A percentile compares a stretch with the other conserved stretches of the same genome.
phyloP scores from a whole-genome alignment of 2,797 vertebrate species.

The Hoplostethus atlanticus region DNA sequence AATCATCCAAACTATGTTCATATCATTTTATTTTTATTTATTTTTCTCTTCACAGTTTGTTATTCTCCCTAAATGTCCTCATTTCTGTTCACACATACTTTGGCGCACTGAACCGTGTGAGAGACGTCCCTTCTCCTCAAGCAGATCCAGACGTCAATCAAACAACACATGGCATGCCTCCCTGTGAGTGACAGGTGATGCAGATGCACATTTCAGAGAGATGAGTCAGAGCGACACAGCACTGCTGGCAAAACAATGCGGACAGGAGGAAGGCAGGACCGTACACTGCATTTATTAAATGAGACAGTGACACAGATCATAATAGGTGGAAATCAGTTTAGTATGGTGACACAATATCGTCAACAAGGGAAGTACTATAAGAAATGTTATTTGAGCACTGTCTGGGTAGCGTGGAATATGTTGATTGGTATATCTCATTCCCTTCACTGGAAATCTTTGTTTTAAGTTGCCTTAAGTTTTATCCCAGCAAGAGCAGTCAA shows the following conservation, averaged over 20 bases:
- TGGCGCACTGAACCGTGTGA: conserved; percentile 74
- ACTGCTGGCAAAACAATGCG: conserved; percentile 73
- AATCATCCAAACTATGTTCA: conserved; percentile 35
- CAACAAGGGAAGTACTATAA: conserved; percentile 3
- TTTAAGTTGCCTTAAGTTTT: background rate
- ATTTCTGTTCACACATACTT: conserved; percentile 79
- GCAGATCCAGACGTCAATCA: conserved; percentile 79
- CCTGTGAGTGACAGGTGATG: conserved; percentile 80
- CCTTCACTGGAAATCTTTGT: background rate
- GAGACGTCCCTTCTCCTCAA: conserved; percentile 68
- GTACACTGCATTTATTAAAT: conserved; percentile 65
- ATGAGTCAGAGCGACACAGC: conserved; percentile 53
- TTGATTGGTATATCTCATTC: background rate
- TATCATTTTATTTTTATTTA: conserved; percentile 38
- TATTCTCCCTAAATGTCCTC: conserved; percentile 71
- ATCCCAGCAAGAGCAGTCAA: background rate
- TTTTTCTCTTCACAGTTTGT: conserved; percentile 63
- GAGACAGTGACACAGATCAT: conserved; percentile 62
- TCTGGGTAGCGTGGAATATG: background rate
- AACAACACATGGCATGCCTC: conserved; percentile 62
- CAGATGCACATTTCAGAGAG: conserved; percentile 80
- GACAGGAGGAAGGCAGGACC: conserved; percentile 48
- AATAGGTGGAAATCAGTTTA: conserved; percentile 41
- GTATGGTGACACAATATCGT: conserved; percentile 18
- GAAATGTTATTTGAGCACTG: conserved; percentile 6